A percentile compares a stretch with the other conserved stretches of the same genome.
These are phyloP conservation scores for Adela reaumurella DNA, from an alignment of 2,888 invertebrate genomes.

Conservation along the genomic window DNA sequence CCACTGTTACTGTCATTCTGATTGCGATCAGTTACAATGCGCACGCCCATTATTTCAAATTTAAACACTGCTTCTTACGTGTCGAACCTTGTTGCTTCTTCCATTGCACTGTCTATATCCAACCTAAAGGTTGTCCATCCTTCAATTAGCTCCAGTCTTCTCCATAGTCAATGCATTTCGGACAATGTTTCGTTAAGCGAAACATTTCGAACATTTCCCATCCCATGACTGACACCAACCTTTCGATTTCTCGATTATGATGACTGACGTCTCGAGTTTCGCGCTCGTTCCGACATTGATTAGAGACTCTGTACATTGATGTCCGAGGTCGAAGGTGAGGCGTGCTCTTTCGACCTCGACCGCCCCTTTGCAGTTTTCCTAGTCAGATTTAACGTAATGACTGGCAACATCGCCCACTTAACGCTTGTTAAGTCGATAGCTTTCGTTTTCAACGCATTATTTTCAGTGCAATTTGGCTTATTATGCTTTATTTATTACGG, in stretches of 20 bases:
- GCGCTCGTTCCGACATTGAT: background rate
- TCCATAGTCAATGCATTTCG: background rate
- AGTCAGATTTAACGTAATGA: background rate
- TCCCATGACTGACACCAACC: background rate
- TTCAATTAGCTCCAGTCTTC: background rate
- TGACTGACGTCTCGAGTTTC: background rate
- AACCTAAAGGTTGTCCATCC: background rate
- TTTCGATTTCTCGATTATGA: too few species aligned
- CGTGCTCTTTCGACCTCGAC: background rate
- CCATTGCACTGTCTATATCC: too few species aligned
- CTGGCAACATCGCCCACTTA: background rate
- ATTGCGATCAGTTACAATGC: too few species aligned
- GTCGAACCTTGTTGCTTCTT: too few species aligned
- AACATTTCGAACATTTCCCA: background rate
- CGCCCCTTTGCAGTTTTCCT: background rate
- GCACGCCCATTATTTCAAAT: too few species aligned
- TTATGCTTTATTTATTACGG: too few species aligned
- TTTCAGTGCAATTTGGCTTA: background rate
- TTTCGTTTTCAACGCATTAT: background rate
- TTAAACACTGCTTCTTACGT: too few species aligned
- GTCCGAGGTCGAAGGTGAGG: background rate
- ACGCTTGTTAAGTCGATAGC: background rate
- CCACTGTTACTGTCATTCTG: too few species aligned
- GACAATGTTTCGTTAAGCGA: background rate
- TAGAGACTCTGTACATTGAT: background rate